Evolutionary conservation across 2,113 vertebrate genomes (phyloP), one percentile per base, ranked within the genome.

Genomic region (Leuciscus idus): DNA sequence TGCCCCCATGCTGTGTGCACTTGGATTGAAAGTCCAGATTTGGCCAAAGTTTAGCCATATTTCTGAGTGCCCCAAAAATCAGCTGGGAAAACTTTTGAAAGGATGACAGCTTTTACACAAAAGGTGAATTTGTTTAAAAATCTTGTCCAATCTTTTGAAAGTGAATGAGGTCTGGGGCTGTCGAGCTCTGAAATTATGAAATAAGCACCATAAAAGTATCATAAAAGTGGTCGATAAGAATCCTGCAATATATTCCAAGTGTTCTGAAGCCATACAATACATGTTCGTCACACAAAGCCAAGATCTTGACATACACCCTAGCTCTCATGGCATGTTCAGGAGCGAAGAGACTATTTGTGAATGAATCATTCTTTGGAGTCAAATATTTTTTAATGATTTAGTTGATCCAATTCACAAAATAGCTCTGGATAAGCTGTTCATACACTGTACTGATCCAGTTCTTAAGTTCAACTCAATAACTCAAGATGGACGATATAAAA

Each of bases 11-110:
- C 48, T 28, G 33, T 28, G 76, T 61, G 46, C 57, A 87, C 86
- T 80, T 62, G 86, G 28, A 81, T 68, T 33, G 86, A 36, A 81
- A 28, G 64, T 76, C 52, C 77, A 87, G 39, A 28, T 23, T 70
- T 28, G 66, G 55, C 68, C 15, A 13, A 73, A 70, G 19, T 73
- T 81, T 23, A 72, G 77, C 23, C 33, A 19, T 36, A 73, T 33
- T 46, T 75, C 33, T 62, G 43, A 81, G 43, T n/a, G 21, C 39
- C 12, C 33, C n/a, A 33, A 68, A 43, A 84, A 85, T 72, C 48
- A 70, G 76, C 61, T 79, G 76, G 77, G 33, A 17, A 33, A 81
- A 11, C 26, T 28, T 78, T 15, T 46, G 70, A 84, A 52, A 52
- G 48, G 21, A 17, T 43, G 21, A 11, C 59, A 77, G 59, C 26